These are phyloP conservation scores for Crocallis elinguaria DNA, from an alignment of 2,888 invertebrate genomes.

Conservation along the genomic window DNA sequence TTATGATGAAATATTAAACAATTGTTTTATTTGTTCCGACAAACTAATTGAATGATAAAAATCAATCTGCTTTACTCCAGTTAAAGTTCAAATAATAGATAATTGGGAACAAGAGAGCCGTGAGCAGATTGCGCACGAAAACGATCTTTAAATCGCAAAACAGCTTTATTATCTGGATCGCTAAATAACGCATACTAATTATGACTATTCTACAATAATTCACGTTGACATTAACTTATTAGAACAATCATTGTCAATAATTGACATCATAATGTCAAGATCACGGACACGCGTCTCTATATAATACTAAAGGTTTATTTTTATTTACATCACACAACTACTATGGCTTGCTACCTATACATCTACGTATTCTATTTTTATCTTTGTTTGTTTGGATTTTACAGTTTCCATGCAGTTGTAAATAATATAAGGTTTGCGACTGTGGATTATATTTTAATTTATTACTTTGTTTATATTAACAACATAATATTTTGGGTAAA, in stretches of 20 bases:
- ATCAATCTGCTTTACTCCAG: constrained; percentile 3
- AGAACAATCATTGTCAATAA: neutral
- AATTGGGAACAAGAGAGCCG: neutral
- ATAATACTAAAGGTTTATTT: too few relatives aligned
- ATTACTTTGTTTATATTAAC: too few relatives aligned
- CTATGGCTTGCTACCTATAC: too few relatives aligned
- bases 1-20: constrained; percentile 5
- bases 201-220: too few relatives aligned
- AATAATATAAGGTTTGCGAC: too few relatives aligned
- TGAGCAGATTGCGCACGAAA: neutral
- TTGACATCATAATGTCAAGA: neutral
- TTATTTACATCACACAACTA: too few relatives aligned
- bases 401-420: too few relatives aligned
- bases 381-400: too few relatives aligned
- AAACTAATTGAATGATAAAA: constrained; percentile 8
- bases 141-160: neutral
- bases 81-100: neutral
- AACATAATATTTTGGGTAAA: too few relatives aligned
- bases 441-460: too few relatives aligned
- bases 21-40: neutral
- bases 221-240: neutral
- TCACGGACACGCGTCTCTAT: neutral
- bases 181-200: too few relatives aligned
- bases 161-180: neutral
- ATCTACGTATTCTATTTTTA: too few relatives aligned